Percentiles rank a stretch among this genome's conserved stretches.
phyloP scores from a whole-genome alignment of 2,888 invertebrate genomes.

The Himalopsyche japonica region DNA sequence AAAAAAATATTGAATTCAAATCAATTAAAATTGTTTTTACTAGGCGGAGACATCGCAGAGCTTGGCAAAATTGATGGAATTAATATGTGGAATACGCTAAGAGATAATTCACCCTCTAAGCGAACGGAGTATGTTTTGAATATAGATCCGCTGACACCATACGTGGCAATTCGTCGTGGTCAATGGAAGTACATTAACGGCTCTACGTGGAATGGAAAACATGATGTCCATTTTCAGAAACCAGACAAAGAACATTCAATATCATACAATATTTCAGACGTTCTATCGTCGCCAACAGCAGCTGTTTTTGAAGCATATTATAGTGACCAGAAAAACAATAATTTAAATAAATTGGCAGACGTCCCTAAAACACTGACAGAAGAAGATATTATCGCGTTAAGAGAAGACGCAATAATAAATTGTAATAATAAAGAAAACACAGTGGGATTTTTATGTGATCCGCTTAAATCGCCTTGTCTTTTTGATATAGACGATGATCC shows the following conservation, averaged over 20 bases:
- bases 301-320: slow-evolving; percentile 53
- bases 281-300: slow-evolving; percentile 54
- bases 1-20: no score
- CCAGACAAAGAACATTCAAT: slow-evolving; percentile 43
- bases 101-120: slow-evolving; percentile 62
- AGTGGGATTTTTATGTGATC: slow-evolving; percentile 59
- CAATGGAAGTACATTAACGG: slow-evolving; percentile 80
- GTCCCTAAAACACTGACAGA: slow-evolving; percentile 6
- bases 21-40: no score
- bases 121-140: slow-evolving; percentile 77
- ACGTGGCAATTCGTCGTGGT: slow-evolving; percentile 69
- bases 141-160: slow-evolving; percentile 78
- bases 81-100: slow-evolving; percentile 73
- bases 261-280: slow-evolving; percentile 49
- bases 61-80: slow-evolving; percentile 65
- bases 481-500: slow-evolving; percentile 83
- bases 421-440: slow-evolving; percentile 50
- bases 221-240: slow-evolving; percentile 54
- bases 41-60: slow-evolving; percentile 49
- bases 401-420: slow-evolving; percentile 56
- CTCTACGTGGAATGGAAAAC: slow-evolving; percentile 45
- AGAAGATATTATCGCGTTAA: slow-evolving; percentile 6
- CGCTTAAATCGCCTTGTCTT: slow-evolving; percentile 71
- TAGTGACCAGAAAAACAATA: slow-evolving; percentile 44
- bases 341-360: slow-evolving; percentile 9